These are phyloP conservation scores for Dicranocentrus wangi DNA, from an alignment of 2,888 invertebrate species.

Conservation along the genomic window DNA sequence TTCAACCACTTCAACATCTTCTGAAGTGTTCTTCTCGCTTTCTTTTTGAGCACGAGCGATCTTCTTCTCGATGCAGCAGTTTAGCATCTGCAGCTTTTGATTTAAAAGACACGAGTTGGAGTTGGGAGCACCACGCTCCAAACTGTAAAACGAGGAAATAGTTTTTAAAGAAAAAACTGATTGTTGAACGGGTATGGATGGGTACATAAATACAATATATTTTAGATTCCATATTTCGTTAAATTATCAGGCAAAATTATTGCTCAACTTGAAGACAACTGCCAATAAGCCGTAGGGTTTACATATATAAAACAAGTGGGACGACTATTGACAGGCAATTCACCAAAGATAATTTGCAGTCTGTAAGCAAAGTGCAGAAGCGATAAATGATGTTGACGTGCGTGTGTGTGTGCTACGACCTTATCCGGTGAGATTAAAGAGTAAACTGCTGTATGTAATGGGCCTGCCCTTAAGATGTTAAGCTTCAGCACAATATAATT, in stretches of 20 bases:
- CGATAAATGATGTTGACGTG: not conserved
- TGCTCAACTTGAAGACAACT: no score
- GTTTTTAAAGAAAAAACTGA: conserved; percentile 35
- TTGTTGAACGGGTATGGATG: no score
- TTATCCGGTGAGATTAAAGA: not conserved
- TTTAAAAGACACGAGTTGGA: conserved; percentile 91
- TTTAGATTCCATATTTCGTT: no score
- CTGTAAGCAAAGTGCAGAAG: not conserved
- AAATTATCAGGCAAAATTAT: no score
- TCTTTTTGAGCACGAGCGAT: conserved; percentile 73
- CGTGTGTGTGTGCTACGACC: not conserved
- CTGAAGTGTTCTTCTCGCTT: conserved; percentile 60
- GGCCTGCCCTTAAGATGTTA: conserved; percentile 44
- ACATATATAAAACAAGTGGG: no score
- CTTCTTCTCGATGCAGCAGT: conserved; percentile 79
- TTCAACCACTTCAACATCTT: conserved; percentile 57
- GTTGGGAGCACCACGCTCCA: conserved; percentile 88
- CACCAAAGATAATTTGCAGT: not conserved
- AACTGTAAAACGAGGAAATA: conserved; percentile 77
- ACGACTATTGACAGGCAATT: not conserved
- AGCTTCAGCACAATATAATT: conserved; percentile 50
- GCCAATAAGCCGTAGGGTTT: no score
- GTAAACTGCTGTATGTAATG: not conserved
- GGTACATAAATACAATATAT: no score
- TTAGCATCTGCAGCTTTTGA: conserved; percentile 88